A percentile compares a stretch with the other conserved stretches of the same genome.
These are phyloP conservation scores for Mallotus villosus DNA, from an alignment of 2,797 vertebrate species.

Conservation along the genomic window DNA sequence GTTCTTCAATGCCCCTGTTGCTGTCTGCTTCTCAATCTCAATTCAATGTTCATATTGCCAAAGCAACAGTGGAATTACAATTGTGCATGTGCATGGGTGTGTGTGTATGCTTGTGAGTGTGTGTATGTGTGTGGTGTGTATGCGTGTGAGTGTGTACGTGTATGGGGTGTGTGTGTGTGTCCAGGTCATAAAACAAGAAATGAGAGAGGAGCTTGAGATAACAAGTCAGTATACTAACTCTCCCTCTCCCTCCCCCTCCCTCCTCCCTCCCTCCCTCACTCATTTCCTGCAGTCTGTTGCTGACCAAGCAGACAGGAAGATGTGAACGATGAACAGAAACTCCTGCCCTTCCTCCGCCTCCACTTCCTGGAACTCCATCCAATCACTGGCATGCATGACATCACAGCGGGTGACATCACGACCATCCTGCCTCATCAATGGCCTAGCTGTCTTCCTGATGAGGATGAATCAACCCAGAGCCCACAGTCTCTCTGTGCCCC, in stretches of 20 bases:
- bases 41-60: too few species aligned
- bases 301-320: constrained; percentile 67
- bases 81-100: too few species aligned
- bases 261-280: background rate
- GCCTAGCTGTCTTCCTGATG: constrained; percentile 58
- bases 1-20: too few species aligned
- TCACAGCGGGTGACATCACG: constrained; percentile 64
- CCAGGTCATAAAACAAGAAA: constrained; percentile 14
- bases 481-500: too few species aligned
- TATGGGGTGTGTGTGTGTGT: constrained; percentile 17
- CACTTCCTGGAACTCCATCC: background rate
- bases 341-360: background rate
- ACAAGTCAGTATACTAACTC: too few species aligned
- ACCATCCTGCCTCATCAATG: constrained; percentile 64
- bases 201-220: too few species aligned
- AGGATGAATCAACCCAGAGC: too few species aligned
- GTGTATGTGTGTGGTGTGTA: too few species aligned
- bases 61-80: too few species aligned
- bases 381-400: constrained; percentile 51
- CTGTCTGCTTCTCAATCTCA: too few species aligned
- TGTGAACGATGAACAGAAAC: background rate
- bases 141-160: too few species aligned
- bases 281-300: constrained; percentile 27
- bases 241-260: background rate
- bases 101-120: too few species aligned